Evolutionary conservation across 2,888 invertebrate species (phyloP), one percentile per base, ranked within the genome.

Genomic region (Plagodis pulveraria): DNA sequence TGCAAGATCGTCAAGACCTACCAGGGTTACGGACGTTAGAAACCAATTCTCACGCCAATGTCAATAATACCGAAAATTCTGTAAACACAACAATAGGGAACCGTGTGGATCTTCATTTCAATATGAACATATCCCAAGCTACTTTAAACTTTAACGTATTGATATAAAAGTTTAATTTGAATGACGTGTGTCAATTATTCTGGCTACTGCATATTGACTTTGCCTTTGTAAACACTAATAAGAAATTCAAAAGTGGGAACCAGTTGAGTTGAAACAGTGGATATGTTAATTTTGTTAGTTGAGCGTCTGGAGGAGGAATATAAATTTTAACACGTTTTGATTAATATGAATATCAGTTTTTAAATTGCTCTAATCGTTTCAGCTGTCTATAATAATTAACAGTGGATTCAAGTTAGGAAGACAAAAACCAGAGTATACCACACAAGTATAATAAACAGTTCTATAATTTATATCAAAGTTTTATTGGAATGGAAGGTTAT

Each of bases 211-310:
- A 80, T 76, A 84, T 91, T 90, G 87, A 89, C 89, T 84, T 82
- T 86, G 80, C 89, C 88, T 91, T 88, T 86, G 89, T 91, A 90
- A 90, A 90, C 82, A 91, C 81, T 90, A 89, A 91, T 90, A 91
- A 86, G 84, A 86, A 89, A 89, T 90, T 89, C 86, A 87, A 90
- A 91, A 91, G 86, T 88, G 86, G 89, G 81, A 87, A 88, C 87
- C 83, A 88, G 87, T 89, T 85, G 84, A 84, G 87, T 85, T 84
- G 89, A 89, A 90, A 90, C 89, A 90, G 85, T 89, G 86, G 83
- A 89, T 87, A 89, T 88, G 88, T 85, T 91, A 89, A 91, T 90
- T 88, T 80, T 77, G 82, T 86, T 80, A 74, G 77, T 74, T 69
- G 66, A 74, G 75, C 63, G 68, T 72, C 71, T 73, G 67, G 64